A percentile compares a stretch with the other conserved stretches of the same genome.
These are phyloP conservation scores for Drosophila suzukii DNA, from an alignment of 1,140 invertebrate genomes.

Conservation along the genomic window DNA sequence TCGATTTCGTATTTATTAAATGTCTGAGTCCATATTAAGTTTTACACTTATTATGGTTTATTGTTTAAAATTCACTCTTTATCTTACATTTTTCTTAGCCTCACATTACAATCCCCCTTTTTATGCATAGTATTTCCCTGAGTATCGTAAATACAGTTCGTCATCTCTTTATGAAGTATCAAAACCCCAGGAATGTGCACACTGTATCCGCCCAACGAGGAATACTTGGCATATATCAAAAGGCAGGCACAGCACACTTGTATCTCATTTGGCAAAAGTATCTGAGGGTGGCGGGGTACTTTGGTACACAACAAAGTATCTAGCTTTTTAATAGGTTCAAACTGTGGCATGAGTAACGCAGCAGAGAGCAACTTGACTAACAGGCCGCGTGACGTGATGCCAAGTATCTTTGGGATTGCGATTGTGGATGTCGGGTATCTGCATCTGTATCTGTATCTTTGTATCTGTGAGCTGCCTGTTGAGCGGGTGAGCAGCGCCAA, in stretches of 20 bases:
- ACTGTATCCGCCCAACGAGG: constrained; percentile 3
- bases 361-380: constrained; percentile 51
- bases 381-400: constrained; percentile 63
- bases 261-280: constrained; percentile 52
- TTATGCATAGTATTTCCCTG: too few relatives aligned
- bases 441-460: constrained; percentile 12
- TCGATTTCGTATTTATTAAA: too few relatives aligned
- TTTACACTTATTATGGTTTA: too few relatives aligned
- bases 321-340: constrained; percentile 73
- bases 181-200: background rate
- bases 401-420: constrained; percentile 54
- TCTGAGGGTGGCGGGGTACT: constrained; percentile 4
- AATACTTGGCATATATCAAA: constrained; percentile 50
- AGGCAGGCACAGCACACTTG: constrained; percentile 28
- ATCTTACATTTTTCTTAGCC: too few relatives aligned
- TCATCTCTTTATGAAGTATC: background rate
- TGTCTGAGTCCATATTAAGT: too few relatives aligned
- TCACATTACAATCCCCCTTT: too few relatives aligned
- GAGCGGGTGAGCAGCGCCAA: constrained; percentile 58
- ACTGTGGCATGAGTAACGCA: constrained; percentile 53
- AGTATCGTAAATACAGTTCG: background rate
- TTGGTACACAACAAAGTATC: constrained; percentile 51
- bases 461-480: constrained; percentile 53
- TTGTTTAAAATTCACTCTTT: too few relatives aligned
- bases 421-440: constrained; percentile 26